Conservation (phyloP, 2,797 vertebrate genomes). For the Balearica regulorum region DNA sequence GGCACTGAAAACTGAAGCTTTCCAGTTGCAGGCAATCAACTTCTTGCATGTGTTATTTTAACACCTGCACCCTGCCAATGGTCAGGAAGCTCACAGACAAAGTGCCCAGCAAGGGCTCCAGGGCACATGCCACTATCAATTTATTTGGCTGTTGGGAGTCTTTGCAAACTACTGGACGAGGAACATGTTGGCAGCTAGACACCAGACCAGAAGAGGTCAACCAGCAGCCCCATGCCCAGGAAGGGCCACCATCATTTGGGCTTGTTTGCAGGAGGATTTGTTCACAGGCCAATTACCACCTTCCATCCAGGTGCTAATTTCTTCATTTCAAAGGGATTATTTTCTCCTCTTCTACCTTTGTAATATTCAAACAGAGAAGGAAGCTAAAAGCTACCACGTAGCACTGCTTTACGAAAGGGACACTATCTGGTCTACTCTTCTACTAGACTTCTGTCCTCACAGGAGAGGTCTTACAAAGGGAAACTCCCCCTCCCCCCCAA, state of each 20-base stretch:
- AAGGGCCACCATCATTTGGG: neutral
- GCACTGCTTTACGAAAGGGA: neutral
- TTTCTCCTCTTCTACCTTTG: neutral
- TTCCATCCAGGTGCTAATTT: neutral
- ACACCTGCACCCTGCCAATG: neutral
- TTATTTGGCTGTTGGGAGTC: neutral
- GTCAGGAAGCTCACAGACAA: neutral
- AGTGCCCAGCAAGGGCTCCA: neutral
- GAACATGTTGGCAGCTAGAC: neutral
- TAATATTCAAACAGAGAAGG: neutral
- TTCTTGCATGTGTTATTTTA: neutral
- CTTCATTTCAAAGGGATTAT: slow-evolving; percentile 8
- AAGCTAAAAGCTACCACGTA: neutral
- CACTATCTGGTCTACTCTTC: neutral
- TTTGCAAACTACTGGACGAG: neutral
- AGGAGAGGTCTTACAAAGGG: neutral
- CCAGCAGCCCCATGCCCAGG: neutral
- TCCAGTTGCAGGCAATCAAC: neutral
- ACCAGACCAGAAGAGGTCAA: neutral
- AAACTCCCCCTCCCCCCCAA: neutral
- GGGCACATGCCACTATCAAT: neutral
- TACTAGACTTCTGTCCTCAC: neutral
- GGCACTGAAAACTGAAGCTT: neutral
- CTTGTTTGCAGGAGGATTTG: neutral
- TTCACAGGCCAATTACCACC: neutral